A percentile compares a stretch with the other conserved stretches of the same genome.
phyloP scores from a whole-genome alignment of 1,140 invertebrate genomes.

The Spodoptera litura region DNA sequence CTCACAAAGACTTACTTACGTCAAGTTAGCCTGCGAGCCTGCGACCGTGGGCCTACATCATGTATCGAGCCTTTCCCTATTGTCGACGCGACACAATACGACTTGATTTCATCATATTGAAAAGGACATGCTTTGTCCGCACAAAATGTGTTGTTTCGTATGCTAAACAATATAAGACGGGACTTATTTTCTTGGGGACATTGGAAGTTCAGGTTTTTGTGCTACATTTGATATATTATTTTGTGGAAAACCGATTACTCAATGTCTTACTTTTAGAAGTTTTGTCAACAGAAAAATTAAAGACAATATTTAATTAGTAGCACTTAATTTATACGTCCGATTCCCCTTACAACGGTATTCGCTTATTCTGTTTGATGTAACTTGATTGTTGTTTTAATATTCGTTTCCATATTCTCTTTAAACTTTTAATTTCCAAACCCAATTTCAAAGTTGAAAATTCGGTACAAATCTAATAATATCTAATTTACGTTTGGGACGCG shows the following conservation, averaged over 20 bases:
- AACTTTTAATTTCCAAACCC: not conserved
- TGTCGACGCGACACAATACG: conserved; percentile 1
- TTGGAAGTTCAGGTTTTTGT: too few species aligned
- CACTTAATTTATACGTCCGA: too few species aligned
- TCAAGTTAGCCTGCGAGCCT: not conserved
- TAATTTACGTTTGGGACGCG: not conserved
- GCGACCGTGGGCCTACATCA: not conserved
- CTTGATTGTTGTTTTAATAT: not conserved
- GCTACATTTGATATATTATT: too few species aligned
- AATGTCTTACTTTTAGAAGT: too few species aligned
- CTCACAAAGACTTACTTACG: conserved; percentile 13
- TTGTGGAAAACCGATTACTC: too few species aligned
- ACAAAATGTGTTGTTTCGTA: too few species aligned
- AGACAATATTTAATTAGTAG: too few species aligned
- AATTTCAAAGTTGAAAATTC: conserved; percentile 5
- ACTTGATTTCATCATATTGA: not conserved
- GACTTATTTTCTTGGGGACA: too few species aligned
- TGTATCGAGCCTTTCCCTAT: not conserved
- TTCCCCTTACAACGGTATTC: not conserved
- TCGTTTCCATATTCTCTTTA: not conserved
- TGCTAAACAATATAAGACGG: too few species aligned
- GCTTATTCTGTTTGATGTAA: not conserved
- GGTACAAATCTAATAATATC: conserved; percentile 17
- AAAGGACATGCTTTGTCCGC: too few species aligned
- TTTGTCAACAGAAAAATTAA: too few species aligned